Conservation (phyloP, 1,140 invertebrate genomes). For the Grapholita molesta region DNA sequence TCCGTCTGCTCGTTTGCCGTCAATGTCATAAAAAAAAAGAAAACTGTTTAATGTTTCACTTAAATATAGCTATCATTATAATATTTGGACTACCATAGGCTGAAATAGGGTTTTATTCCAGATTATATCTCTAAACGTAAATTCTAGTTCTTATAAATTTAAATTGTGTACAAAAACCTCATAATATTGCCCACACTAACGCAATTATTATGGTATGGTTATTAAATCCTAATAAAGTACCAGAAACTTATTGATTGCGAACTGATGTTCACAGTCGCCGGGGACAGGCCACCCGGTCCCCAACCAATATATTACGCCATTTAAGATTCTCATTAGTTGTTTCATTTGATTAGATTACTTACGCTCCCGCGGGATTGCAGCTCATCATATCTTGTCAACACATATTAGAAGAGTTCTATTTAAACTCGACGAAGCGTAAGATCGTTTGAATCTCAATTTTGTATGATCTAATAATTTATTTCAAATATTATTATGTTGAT, state of each 20-base stretch:
- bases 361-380: conserved; percentile 46
- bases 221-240: not conserved
- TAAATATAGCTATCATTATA: too few relatives aligned
- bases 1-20: too few relatives aligned
- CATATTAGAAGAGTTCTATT: conserved; percentile 43
- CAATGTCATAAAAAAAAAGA: too few relatives aligned
- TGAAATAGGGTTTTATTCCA: too few relatives aligned
- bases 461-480: conserved; percentile 3
- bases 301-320: conserved; percentile 63
- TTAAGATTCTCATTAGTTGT: conserved; percentile 68
- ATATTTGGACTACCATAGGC: too few relatives aligned
- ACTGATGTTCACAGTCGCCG: conserved; percentile 19
- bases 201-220: not conserved
- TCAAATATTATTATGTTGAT: conserved; percentile 5
- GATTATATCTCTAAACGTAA: too few relatives aligned
- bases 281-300: conserved; percentile 37
- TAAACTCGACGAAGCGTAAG: conserved; percentile 42
- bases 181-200: not conserved
- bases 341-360: conserved; percentile 64
- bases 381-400: conserved; percentile 55
- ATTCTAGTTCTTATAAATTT: too few relatives aligned
- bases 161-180: too few relatives aligned
- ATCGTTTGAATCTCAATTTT: conserved; percentile 22
- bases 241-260: conserved; percentile 17
- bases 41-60: too few relatives aligned